Conservation (phyloP, 2,113 vertebrate species). For the Petromus typicus region DNA sequence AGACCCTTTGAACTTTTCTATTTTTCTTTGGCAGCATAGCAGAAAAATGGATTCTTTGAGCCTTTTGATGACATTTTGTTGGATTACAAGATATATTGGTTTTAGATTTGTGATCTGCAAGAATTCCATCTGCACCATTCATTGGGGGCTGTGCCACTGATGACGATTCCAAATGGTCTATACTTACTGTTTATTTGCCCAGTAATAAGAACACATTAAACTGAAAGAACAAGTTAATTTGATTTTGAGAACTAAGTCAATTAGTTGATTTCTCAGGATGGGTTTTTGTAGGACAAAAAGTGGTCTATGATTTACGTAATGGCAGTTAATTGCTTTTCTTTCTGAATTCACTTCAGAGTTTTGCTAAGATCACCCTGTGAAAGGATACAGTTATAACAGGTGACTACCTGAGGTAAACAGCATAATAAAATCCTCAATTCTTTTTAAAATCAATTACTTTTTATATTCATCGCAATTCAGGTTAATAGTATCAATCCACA, state of each 20-base stretch:
- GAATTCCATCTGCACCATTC: constrained; percentile 77
- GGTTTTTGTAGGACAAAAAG: constrained; percentile 76
- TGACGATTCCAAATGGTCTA: constrained; percentile 79
- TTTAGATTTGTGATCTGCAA: constrained; percentile 87
- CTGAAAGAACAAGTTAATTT: constrained; percentile 75
- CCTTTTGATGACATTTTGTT: constrained; percentile 84
- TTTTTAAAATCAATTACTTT: constrained; percentile 76
- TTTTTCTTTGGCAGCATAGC: constrained; percentile 66
- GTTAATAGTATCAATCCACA: constrained; percentile 66
- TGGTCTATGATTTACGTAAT: not conserved
- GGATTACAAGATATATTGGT: constrained; percentile 77
- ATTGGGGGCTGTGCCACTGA: constrained; percentile 77
- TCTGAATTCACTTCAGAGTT: not conserved
- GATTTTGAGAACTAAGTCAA: constrained; percentile 78
- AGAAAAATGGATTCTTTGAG: constrained; percentile 82
- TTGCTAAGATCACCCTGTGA: constrained; percentile 47
- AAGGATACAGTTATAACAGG: constrained; percentile 58
- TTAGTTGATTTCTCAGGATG: constrained; percentile 80
- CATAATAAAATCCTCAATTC: constrained; percentile 70
- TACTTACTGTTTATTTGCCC: constrained; percentile 83
- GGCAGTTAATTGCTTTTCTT: not conserved
- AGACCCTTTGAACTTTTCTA: constrained; percentile 68
- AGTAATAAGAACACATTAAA: constrained; percentile 81
- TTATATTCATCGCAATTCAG: constrained; percentile 70
- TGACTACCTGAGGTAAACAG: constrained; percentile 76